phyloP scores from a whole-genome alignment of 2,113 vertebrate genomes.

The Dicaeum eximium region DNA sequence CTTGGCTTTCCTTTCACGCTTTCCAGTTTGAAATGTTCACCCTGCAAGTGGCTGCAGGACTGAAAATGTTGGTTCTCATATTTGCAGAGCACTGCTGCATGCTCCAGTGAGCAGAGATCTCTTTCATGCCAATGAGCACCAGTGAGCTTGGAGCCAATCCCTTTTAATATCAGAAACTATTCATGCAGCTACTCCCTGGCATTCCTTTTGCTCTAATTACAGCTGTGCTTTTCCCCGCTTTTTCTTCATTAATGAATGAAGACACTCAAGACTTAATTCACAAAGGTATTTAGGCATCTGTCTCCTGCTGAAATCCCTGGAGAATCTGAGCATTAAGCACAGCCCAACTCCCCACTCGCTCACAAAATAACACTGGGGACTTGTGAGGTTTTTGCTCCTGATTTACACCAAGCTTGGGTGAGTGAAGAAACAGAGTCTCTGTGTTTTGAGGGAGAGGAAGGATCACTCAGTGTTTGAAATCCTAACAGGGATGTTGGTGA shows the following conservation, averaged over 20 bases:
- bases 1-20: neutral
- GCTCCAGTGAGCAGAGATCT: neutral
- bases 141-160: neutral
- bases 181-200: constrained; percentile 19
- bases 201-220: constrained; percentile 49
- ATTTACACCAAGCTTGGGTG: neutral
- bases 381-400: neutral
- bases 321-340: neutral
- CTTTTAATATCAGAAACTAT: neutral
- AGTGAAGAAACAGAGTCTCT: neutral
- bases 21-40: neutral
- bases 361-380: neutral
- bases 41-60: neutral
- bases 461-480: neutral
- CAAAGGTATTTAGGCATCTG: neutral
- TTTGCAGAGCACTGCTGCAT: neutral
- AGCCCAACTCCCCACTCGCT: neutral
- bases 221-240: neutral
- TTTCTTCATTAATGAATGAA: neutral
- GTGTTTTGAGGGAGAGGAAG: neutral
- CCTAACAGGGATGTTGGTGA: neutral
- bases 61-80: neutral
- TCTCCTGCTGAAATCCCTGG: neutral
- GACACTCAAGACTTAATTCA: constrained; percentile 20
- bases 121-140: neutral